Base-by-base conservation (phyloP, 2,113 vertebrate genomes). In the Lamprologus ornatipinnis region DNA sequence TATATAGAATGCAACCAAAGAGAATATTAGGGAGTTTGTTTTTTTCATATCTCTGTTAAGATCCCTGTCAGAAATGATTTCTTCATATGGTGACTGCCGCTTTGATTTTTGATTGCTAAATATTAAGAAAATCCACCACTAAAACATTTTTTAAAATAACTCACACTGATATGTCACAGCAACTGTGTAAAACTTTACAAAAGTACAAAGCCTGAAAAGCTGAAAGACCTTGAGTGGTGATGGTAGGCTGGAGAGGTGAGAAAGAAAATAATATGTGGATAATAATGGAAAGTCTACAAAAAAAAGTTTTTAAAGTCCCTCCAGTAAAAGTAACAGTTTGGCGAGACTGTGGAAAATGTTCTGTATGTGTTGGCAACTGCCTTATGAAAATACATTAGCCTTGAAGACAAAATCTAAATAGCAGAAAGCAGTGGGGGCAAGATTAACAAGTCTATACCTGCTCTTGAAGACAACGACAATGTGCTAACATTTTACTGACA, bases 401-500 rank as follows among this genome's bases (percentile, higher is more conserved):
- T 88, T 37, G 83, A 54, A 87, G 95, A 89, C 90, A 92, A 84
- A 89, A 82, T 92, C 87, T 87, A 95, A 95, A 95, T 95, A 94
- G 92, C 90, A 91, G 82, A 91, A 68, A 60, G 87, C 70, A 23
- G 88, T 26, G 58, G 86, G 89, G 89, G 86, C 45, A 84, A 83
- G 60, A 91, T 87, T 92, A 94, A 94, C 93, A 93, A 91, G 92
- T 92, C 89, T 84, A 42, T 96, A 96, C 94, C 94, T 96, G 94
- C 91, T 94, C 70, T 60, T 79, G 86, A 92, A 88, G 90, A 94
- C 91, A 75, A 80, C 81, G 94, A 96, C 95, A 96, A 93, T 6
- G 94, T 95, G 95, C 89, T 68, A 96, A 96, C 93, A 60, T 93
- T 94, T 88, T 79, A 86, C 92, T 96, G 89, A 92, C 95, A 95